These are phyloP conservation scores for Anarsia innoxiella DNA, from an alignment of 2,888 invertebrate species.

Conservation along the genomic window DNA sequence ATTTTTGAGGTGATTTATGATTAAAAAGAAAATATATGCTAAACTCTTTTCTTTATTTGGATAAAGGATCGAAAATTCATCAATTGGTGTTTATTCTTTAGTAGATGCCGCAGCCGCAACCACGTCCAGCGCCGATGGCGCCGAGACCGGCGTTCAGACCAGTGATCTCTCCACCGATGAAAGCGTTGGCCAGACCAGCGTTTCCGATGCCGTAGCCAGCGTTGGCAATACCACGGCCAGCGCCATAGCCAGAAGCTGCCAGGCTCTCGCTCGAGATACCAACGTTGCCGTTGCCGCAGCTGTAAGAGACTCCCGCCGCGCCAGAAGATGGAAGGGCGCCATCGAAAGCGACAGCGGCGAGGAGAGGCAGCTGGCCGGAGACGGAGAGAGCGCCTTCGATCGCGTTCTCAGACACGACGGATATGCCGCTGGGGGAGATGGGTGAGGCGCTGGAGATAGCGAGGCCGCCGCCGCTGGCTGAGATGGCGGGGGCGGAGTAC, in stretches of 20 bases:
- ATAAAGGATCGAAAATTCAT: no score
- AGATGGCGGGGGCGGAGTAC: not conserved
- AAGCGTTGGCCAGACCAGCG: not conserved
- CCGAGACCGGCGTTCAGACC: not conserved
- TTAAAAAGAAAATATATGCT: no score
- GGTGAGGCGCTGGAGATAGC: slow-evolving; percentile 19
- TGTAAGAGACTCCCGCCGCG: slow-evolving; percentile 33
- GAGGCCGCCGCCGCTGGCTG: slow-evolving; percentile 16
- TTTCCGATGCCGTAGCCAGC: not conserved
- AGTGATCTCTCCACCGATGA: not conserved
- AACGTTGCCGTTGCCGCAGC: slow-evolving; percentile 33
- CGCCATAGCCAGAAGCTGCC: slow-evolving; percentile 17
- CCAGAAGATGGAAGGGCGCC: slow-evolving; percentile 35
- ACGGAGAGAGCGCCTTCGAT: slow-evolving; percentile 31
- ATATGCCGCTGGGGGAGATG: slow-evolving; percentile 27
- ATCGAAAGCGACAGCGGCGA: slow-evolving; percentile 33
- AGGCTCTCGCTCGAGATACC: slow-evolving; percentile 30
- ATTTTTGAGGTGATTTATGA: no score
- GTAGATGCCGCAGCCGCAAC: not conserved
- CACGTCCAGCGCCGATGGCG: not conserved
- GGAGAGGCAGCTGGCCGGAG: slow-evolving; percentile 36
- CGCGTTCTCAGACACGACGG: slow-evolving; percentile 31
- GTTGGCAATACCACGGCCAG: not conserved
- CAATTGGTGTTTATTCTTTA: no score
- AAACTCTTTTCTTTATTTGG: no score